These are phyloP conservation scores for Bombus fervidus DNA, from an alignment of 1,140 invertebrate genomes.

Conservation along the genomic window DNA sequence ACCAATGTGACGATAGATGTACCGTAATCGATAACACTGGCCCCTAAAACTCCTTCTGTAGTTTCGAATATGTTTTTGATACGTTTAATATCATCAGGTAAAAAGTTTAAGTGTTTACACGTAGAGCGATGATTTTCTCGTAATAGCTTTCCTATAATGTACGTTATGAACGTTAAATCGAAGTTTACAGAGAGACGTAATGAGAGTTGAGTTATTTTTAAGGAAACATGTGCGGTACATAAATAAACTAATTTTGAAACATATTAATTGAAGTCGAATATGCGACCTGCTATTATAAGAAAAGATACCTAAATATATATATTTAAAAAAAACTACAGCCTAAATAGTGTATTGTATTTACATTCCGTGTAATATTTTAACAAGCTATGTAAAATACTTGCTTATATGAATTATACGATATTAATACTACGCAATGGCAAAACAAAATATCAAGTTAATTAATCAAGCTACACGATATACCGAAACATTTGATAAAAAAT, in stretches of 20 bases:
- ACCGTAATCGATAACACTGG: conserved; percentile 12
- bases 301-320: conserved; percentile 22
- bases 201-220: not conserved
- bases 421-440: conserved; percentile 35
- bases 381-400: conserved; percentile 47
- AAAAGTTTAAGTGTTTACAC: conserved; percentile 15
- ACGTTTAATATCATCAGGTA: conserved; percentile 23
- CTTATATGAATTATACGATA: conserved; percentile 44
- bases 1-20: conserved; percentile 45
- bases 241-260: conserved; percentile 29
- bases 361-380: conserved; percentile 44
- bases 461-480: not conserved
- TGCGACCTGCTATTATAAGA: conserved; percentile 20
- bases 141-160: conserved; percentile 36
- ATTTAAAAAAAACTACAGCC: conserved; percentile 30
- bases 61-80: conserved; percentile 11
- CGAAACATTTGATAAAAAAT: not conserved
- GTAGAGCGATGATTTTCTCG: conserved; percentile 27
- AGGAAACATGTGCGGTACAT: not conserved
- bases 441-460: not conserved
- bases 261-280: conserved; percentile 23
- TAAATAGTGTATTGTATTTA: conserved; percentile 46
- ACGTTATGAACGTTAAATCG: not conserved
- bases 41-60: conserved; percentile 20
- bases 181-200: not conserved